Base-by-base conservation (phyloP, 2,888 invertebrate species). In the Helleia helle region DNA sequence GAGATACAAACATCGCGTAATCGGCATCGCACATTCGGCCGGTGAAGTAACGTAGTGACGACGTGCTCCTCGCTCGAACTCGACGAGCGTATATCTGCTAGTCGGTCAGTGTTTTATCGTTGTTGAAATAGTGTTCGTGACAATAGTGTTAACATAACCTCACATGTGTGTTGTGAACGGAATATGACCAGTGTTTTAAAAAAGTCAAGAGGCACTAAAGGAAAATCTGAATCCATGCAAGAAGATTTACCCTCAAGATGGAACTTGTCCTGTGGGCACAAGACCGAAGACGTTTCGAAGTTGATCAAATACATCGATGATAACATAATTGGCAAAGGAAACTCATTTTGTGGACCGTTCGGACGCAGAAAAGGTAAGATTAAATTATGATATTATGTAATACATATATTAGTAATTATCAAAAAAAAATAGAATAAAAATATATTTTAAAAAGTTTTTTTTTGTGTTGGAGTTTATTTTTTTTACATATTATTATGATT, bases 321-420 rank as follows among this genome's bases (percentile, higher is more conserved):
- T 50, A 94, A 91, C 71, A 85, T 94, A 51, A 90, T 94, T 59
- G 94, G 94, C 41, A 92, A 90, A 66, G 91, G 91, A 54, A 91
- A 91, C 56, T 90, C 91, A 14, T 94, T 94, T 70, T 87, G 91
- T 55, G 93, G 94, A 39, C 95, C 95, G 7, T 95, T 90, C 63
- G 94, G 94, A 47, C 86, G 92, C 42, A 83, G 94, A 62, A 92
- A 93, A 90, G 92, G 93, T 93, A 76, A 22, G 27, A 28, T 36
- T 30, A 18, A n/a, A 18, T 3, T 18, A 25, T 12, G 18, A 25
- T 25, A 24, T 30, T 30, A 31, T 36, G 28, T 14, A 39, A 3
- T 15, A n/a, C n/a, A n/a, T n/a, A n/a, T n/a, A n/a, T n/a, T n/a
- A n/a, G n/a, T n/a, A n/a, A n/a, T n/a, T n/a, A n/a, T n/a, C n/a